These are phyloP conservation scores for Meteorus sp. DNA, from an alignment of 1,140 invertebrate genomes.

Conservation along the genomic window DNA sequence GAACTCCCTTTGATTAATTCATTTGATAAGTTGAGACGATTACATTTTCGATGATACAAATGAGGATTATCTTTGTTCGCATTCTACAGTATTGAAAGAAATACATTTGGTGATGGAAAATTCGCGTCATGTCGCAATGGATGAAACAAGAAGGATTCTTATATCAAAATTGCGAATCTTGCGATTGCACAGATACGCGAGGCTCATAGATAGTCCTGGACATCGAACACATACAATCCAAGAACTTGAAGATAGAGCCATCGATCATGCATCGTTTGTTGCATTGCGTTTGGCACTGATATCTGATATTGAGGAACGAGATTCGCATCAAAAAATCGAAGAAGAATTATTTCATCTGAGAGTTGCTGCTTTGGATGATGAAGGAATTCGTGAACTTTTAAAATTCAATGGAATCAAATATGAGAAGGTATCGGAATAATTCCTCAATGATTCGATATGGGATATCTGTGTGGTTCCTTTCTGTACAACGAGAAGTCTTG, in stretches of 20 bases:
- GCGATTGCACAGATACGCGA: no score
- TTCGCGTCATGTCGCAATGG: no score
- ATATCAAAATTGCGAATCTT: no score
- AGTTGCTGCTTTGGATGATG: background rate
- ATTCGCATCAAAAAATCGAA: background rate
- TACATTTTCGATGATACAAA: no score
- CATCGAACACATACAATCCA: background rate
- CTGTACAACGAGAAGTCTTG: background rate
- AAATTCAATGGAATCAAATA: background rate
- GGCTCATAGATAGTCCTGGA: background rate
- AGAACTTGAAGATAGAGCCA: background rate
- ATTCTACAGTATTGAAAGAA: no score
- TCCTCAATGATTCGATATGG: no score
- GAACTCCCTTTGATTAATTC: no score
- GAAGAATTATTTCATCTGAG: conserved; percentile 1
- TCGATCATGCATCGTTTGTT: conserved; percentile 6
- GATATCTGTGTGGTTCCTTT: no score
- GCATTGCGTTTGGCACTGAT: background rate
- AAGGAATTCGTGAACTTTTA: background rate
- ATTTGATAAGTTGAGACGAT: no score
- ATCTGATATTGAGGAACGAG: background rate
- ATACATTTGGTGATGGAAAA: no score
- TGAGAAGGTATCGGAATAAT: background rate
- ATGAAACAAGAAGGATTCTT: no score
- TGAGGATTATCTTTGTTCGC: no score